These are phyloP conservation scores for Trachymyrmex cornetzi DNA, from an alignment of 1,140 invertebrate genomes.

Conservation along the genomic window DNA sequence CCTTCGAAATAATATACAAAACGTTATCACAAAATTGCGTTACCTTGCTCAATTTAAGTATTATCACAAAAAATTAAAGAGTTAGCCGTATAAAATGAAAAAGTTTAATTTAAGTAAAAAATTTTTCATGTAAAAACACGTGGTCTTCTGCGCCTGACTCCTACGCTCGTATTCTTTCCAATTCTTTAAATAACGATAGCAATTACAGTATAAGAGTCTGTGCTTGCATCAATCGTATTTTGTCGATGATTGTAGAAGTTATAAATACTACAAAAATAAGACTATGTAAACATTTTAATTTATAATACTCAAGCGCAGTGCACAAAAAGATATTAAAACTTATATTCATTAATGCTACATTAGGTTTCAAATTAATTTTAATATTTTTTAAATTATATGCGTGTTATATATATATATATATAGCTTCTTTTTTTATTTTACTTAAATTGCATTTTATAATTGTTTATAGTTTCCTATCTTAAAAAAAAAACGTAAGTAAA, in stretches of 20 bases:
- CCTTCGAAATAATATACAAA: too few species aligned
- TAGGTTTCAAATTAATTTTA: not conserved
- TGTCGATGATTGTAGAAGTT: not conserved
- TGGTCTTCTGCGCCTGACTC: too few species aligned
- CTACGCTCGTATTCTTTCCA: too few species aligned
- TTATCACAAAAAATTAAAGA: too few species aligned
- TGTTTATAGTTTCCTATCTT: not conserved
- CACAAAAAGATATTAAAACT: not conserved
- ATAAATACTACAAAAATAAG: not conserved
- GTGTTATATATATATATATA: not conserved
- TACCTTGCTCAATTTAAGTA: too few species aligned
- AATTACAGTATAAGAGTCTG: constrained; percentile 42
- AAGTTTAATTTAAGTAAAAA: too few species aligned
- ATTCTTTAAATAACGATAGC: constrained; percentile 36
- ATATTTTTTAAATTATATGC: not conserved
- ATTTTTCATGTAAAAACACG: too few species aligned
- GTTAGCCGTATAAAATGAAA: too few species aligned
- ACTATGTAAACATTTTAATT: not conserved
- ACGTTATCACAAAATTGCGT: too few species aligned
- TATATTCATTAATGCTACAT: not conserved
- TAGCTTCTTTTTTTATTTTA: not conserved
- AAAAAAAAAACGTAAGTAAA: not conserved
- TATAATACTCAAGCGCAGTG: not conserved
- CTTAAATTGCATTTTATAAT: not conserved
- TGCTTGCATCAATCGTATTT: not conserved